Percentiles rank a stretch among this genome's conserved stretches.
These are phyloP conservation scores for Chaunax sp. DNA, from an alignment of 2,797 vertebrate genomes.

Conservation along the genomic window DNA sequence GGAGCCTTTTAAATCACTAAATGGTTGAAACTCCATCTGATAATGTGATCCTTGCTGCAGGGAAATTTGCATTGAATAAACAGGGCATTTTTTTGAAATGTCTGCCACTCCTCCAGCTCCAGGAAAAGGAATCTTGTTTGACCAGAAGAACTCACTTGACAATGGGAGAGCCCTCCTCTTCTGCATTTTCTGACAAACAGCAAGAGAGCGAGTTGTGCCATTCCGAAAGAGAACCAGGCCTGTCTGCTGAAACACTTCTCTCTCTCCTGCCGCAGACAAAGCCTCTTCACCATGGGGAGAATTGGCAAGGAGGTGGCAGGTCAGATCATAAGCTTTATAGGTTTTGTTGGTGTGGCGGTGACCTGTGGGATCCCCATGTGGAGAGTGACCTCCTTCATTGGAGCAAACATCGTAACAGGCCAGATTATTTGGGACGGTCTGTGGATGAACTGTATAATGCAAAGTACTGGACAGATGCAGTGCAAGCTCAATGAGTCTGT, in stretches of 20 bases:
- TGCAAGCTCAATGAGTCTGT: constrained; percentile 79
- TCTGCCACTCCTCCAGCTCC: constrained; percentile 53
- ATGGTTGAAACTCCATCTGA: background rate
- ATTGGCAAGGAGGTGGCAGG: constrained; percentile 79
- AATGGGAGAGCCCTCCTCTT: constrained; percentile 51
- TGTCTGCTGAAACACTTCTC: constrained; percentile 4
- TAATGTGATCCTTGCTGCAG: background rate
- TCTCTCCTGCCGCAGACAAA: constrained; percentile 30
- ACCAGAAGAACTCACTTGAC: constrained; percentile 66
- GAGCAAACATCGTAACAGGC: constrained; percentile 84
- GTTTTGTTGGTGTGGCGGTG: constrained; percentile 74
- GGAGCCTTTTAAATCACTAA: background rate
- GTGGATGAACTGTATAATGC: constrained; percentile 88
- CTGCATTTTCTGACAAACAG: constrained; percentile 49
- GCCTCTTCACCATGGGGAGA: constrained; percentile 76
- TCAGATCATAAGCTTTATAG: constrained; percentile 78
- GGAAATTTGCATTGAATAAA: constrained; percentile 26
- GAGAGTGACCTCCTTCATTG: constrained; percentile 81
- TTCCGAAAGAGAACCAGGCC: constrained; percentile 20
- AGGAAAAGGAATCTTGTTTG: constrained; percentile 73
- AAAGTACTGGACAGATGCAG: constrained; percentile 88
- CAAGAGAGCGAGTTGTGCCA: constrained; percentile 21
- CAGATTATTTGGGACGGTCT: constrained; percentile 86
- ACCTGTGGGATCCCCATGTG: constrained; percentile 83
- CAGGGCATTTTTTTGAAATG: constrained; percentile 17